These are phyloP conservation scores for Melangyna quadrimaculata DNA, from an alignment of 2,888 invertebrate genomes.

Conservation along the genomic window DNA sequence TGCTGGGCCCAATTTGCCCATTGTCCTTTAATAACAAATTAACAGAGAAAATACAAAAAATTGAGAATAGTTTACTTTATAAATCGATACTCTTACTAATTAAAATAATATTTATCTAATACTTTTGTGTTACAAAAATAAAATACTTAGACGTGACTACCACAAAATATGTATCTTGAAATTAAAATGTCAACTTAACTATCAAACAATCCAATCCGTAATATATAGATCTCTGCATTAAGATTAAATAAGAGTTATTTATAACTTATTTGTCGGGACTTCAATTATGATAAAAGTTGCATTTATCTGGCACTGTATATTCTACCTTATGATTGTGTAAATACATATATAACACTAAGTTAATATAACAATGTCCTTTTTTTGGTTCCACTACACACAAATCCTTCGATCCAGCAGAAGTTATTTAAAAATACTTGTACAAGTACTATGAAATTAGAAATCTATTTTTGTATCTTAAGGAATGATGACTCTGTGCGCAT, in stretches of 20 bases:
- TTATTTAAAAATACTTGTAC: not conserved
- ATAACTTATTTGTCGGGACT: too few relatives aligned
- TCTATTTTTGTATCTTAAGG: constrained; percentile 50
- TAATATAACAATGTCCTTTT: not conserved
- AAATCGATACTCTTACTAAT: not conserved
- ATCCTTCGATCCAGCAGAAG: not conserved
- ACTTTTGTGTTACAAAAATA: not conserved
- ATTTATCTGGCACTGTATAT: not conserved
- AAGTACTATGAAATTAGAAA: constrained; percentile 11
- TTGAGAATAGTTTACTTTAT: not conserved
- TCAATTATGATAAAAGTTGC: not conserved
- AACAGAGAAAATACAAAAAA: not conserved
- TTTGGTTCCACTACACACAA: not conserved
- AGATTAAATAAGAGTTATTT: too few relatives aligned
- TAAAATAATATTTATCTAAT: constrained; percentile 27
- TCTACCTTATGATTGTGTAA: not conserved
- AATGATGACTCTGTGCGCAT: constrained; percentile 15
- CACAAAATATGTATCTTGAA: not conserved
- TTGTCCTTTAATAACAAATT: too few relatives aligned
- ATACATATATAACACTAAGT: not conserved
- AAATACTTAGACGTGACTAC: not conserved
- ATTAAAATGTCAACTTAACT: not conserved
- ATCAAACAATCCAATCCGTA: too few relatives aligned
- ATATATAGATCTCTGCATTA: too few relatives aligned
- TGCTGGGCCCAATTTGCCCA: too few relatives aligned